Evolutionary conservation across 2,888 invertebrate species (phyloP).

Genomic region (Parnassius glacialis): DNA sequence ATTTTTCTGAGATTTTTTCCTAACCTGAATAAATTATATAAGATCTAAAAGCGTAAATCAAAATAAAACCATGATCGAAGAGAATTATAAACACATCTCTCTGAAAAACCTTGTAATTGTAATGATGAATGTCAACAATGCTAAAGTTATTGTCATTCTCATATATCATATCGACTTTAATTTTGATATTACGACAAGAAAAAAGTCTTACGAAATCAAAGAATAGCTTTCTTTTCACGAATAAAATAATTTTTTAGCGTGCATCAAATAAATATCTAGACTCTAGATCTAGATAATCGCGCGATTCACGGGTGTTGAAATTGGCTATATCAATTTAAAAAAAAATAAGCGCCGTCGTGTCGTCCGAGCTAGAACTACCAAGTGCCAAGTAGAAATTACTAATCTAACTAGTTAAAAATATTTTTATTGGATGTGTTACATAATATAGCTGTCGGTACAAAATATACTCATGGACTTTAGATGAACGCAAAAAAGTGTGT

Average conservation of each 20-base stretch:
- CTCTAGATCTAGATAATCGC: conserved; percentile 9
- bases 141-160: conserved; percentile 7
- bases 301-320: conserved; percentile 10
- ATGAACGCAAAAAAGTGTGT: too few species aligned
- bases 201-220: conserved; percentile 21
- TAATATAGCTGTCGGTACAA: too few species aligned
- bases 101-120: conserved; percentile 3
- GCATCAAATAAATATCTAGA: neutral
- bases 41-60: neutral
- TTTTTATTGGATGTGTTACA: too few species aligned
- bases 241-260: conserved; percentile 13
- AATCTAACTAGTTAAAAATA: too few species aligned
- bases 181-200: conserved; percentile 9
- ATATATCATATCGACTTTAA: neutral
- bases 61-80: neutral
- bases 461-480: too few species aligned
- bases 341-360: conserved; percentile 5
- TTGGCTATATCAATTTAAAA: conserved; percentile 12
- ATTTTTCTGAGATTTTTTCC: too few species aligned
- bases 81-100: conserved; percentile 10
- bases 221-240: conserved; percentile 4
- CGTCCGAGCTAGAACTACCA: conserved; percentile 10
- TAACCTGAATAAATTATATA: neutral
- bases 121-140: conserved; percentile 35
- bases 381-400: neutral